phyloP scores from a whole-genome alignment of 2,797 vertebrate species.

The Strix occidentalis region DNA sequence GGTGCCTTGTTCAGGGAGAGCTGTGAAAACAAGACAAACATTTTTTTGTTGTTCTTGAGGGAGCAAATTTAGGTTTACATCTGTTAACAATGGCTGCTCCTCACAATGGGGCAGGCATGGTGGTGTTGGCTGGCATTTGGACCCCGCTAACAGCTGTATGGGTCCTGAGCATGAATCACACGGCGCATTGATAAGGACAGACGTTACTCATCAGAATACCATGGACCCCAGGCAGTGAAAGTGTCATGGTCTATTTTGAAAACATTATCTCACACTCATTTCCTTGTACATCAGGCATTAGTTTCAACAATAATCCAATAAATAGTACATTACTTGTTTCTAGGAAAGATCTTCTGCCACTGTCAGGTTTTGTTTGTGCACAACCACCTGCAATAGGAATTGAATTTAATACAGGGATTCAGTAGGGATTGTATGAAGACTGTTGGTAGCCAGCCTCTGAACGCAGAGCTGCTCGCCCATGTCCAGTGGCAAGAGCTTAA shows the following conservation, averaged over 20 bases:
- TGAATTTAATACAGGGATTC: neutral
- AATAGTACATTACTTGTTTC: neutral
- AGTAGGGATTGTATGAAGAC: neutral
- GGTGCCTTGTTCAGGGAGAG: neutral
- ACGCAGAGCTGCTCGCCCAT: fast-evolving
- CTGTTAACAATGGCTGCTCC: fast-evolving
- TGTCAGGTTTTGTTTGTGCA: neutral
- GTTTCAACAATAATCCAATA: neutral
- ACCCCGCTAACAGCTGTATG: neutral
- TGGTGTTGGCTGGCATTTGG: neutral
- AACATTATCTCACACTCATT: conserved; percentile 69
- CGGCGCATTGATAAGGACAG: conserved; percentile 49
- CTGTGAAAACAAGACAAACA: neutral
- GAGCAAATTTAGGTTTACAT: neutral
- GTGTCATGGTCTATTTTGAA: conserved; percentile 72
- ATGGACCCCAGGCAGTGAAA: neutral
- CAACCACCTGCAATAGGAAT: fast-evolving
- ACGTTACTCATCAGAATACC: conserved; percentile 66
- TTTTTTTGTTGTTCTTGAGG: neutral
- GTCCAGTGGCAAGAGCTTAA: fast-evolving
- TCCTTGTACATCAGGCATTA: conserved; percentile 59
- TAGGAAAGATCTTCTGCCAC: neutral
- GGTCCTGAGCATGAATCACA: conserved; percentile 40
- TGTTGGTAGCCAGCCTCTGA: neutral
- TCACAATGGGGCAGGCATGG: fast-evolving